Evolutionary conservation across 1,140 invertebrate species (phyloP), one percentile per base, ranked within the genome.

Genomic region (Sminthurides bifidus): DNA sequence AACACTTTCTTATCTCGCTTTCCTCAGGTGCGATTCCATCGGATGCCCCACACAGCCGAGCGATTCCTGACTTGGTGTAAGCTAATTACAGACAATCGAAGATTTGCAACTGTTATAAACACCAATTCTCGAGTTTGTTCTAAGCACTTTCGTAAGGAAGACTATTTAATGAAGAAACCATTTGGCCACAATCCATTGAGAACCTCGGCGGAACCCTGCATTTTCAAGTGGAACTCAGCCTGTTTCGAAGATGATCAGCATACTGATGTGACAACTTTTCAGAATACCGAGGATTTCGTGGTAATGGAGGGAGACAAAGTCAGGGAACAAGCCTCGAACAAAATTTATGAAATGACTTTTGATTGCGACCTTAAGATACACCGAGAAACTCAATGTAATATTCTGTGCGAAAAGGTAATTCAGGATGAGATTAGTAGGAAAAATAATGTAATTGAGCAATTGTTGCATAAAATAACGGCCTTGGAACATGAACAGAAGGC

Each of bases 81-180:
- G 12, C 27, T 52, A 53, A 60, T 60, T 19, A 60, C 53, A 0
- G 53, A 60, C 21, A 29, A 38, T 30, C 30, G 35, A 33, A 30
- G 48, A 17, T 52, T 44, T 30, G 44, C 44, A 31, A 53, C 58
- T 2, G 43, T 55, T 12, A 17, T 60, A 24, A 46, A 41, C 4
- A 17, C 19, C 3, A 52, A 54, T n/a, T 60, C 58, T 1, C 17
- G 58, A 52, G 53, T 60, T 23, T 60, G 58, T 37, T 60, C 58
- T 5, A 52, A 54, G 23, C 58, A 60, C 30, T 60, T 60, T 33
- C 46, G 23, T 23, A 56, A 56, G 15, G 53, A 60, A 23, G 58
- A 60, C 29, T 60, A 60, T 40, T 23, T 56, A 19, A 31, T 56
- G 2, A 56, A 56, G 31, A 46, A 55, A 40, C 29, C 58, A 23